Percentiles rank a stretch among this genome's conserved stretches.
Evolutionary conservation across 2,797 vertebrate genomes (phyloP).

Genomic region (Ctenopoma multispine): DNA sequence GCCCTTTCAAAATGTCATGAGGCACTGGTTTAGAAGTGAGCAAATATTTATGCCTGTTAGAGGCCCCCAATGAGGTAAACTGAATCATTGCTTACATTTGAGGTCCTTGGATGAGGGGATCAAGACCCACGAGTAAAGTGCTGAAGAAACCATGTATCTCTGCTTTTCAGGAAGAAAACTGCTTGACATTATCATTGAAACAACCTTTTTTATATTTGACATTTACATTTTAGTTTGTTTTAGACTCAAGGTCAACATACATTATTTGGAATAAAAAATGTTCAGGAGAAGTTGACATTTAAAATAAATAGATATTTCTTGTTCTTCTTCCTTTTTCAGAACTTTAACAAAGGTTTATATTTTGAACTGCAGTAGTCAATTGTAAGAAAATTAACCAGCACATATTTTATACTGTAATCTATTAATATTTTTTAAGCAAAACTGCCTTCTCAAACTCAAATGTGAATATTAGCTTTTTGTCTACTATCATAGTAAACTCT

Average conservation of each 20-base stretch:
- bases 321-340: slow-evolving; percentile 12
- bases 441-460: too few species aligned
- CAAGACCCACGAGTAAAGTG: slow-evolving; percentile 67
- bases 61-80: slow-evolving; percentile 86
- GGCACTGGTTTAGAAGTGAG: slow-evolving; percentile 83
- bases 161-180: slow-evolving; percentile 60
- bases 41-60: slow-evolving; percentile 88
- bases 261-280: slow-evolving; percentile 12
- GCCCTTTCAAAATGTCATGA: slow-evolving; percentile 86
- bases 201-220: slow-evolving; percentile 46
- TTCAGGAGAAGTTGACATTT: slow-evolving; percentile 26
- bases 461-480: not conserved
- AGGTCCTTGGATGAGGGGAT: slow-evolving; percentile 69
- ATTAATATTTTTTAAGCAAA: not conserved
- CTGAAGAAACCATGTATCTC: slow-evolving; percentile 49
- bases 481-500: not conserved
- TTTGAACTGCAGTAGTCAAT: not conserved
- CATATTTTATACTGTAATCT: not conserved
- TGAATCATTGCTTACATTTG: slow-evolving; percentile 84
- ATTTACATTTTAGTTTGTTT: slow-evolving; percentile 58
- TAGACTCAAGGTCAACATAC: slow-evolving; percentile 36
- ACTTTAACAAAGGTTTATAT: not conserved
- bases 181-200: slow-evolving; percentile 64
- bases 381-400: not conserved
- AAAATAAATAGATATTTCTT: slow-evolving; percentile 40